phyloP scores from a whole-genome alignment of 2,888 invertebrate genomes.

The Xylocampa areola region DNA sequence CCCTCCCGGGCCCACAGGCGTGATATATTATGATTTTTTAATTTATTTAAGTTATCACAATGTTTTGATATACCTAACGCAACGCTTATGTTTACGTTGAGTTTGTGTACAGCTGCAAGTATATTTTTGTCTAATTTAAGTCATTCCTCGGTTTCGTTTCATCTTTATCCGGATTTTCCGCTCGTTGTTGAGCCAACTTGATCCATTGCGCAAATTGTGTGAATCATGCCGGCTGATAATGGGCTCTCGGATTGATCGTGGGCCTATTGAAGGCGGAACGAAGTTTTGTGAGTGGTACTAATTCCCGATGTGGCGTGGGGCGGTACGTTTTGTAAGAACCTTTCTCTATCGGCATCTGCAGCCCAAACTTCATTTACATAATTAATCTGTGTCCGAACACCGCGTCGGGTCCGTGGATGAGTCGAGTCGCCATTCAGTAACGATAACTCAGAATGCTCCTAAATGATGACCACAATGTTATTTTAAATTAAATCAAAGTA shows the following conservation, averaged over 20 bases:
- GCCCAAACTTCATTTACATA: conserved; percentile 78
- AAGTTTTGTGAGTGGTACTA: conserved; percentile 65
- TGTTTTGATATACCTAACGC: too few species aligned
- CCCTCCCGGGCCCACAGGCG: too few species aligned
- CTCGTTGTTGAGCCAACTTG: conserved; percentile 60
- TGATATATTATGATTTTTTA: too few species aligned
- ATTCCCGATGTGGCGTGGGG: conserved; percentile 56
- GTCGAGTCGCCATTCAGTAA: conserved; percentile 72
- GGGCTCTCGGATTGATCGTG: conserved; percentile 65
- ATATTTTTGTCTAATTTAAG: conserved; percentile 50
- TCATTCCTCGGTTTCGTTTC: conserved; percentile 49
- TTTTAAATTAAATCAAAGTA: conserved; percentile 20
- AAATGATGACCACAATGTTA: conserved; percentile 23
- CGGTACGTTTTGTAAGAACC: conserved; percentile 70
- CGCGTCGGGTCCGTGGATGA: conserved; percentile 66
- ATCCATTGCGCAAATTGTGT: conserved; percentile 68
- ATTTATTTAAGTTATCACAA: too few species aligned
- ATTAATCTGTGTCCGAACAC: conserved; percentile 76
- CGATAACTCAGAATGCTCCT: conserved; percentile 41
- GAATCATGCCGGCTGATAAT: conserved; percentile 71
- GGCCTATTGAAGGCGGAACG: conserved; percentile 62
- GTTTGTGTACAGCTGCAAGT: conserved; percentile 35
- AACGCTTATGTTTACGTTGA: too few species aligned
- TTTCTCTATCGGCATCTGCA: conserved; percentile 74
- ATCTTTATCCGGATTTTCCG: conserved; percentile 58